Evolutionary conservation across 2,888 invertebrate species (phyloP), one percentile per base, ranked within the genome.

Genomic region (Amblyjoppa fuscipennis): DNA sequence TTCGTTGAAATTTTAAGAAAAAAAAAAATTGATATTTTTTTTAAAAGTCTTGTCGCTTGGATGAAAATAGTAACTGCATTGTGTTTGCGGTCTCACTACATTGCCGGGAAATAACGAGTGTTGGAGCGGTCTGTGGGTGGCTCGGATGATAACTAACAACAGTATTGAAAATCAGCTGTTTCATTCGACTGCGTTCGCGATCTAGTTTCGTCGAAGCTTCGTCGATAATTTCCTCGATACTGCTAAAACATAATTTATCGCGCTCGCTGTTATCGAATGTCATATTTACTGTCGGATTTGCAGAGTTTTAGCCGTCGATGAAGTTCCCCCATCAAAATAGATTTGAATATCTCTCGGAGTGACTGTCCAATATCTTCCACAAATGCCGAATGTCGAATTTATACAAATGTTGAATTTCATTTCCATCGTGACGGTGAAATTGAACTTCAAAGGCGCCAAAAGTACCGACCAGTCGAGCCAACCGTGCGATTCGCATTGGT

Each of bases 41-140:
- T 38, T 9, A 38, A 38, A 1, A 38, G 7, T 38, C 38, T 38
- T 38, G 38, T 38, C 9, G 38, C 4, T 38, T 38, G 20, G 20
- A 38, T 38, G 38, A 4, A 56, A 25, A 56, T 20, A 31, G 53
- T 3, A 34, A 53, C 34, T 25, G 9, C 31, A 53, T 38, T 71
- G 53, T 34, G 9, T 53, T 70, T 34, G 38, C 53, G 20, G 53
- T 34, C 53, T 71, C 70, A 34, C 11, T n/a, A 34, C 20, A 56
- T 38, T 56, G 34, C 11, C 4, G 53, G 16, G 34, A 34, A 56
- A 53, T 38, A 56, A 53, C 34, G 20, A 11, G n/a, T 71, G 34
- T 71, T 53, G 71, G 71, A 71, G 71, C 56, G 34, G 20, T 53
- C 53, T 34, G 71, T 73, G 71, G 71, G 71, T 56, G 56, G 71